Evolutionary conservation across 2,797 vertebrate species (phyloP), one percentile per base, ranked within the genome.

Genomic region (Serranus cabrilla): DNA sequence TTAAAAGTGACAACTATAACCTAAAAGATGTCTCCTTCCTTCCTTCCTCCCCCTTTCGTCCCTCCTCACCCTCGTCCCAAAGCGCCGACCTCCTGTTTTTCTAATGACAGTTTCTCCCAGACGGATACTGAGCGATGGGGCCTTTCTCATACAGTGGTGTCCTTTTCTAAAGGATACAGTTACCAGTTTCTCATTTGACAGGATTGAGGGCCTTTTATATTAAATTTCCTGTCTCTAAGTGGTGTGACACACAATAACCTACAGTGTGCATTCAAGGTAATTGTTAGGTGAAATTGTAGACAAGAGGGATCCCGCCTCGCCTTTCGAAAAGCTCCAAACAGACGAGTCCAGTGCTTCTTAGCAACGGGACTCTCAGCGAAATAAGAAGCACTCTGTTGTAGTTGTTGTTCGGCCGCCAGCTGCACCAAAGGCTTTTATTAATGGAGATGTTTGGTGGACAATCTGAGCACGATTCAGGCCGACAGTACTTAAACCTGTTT

Each of bases 261-360:
- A 50, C 81, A 74, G 59, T 75, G 57, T 59, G 73, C 84, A 60
- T 87, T 87, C 76, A 82, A 43, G 67, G 64, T 76, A 39, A 88
- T 82, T 89, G 87, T 90, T 81, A 65, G 65, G 80, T 85, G 90
- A 82, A 89, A 90, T 71, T 73, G 76, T 83, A 89, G 84, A 89
- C 75, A 47, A 78, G 76, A 76, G 57, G 34, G 71, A 78, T 71
- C 66, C 68, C n/a, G 39, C 68, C 71, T 76, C 21, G 56, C 68
- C 54, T 81, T 81, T 82, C 42, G 2, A 62, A 57, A 74, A 52
- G 60, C 80, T 61, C 76, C 40, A 67, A 76, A 69, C 56, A 58
- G 80, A 66, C n/a, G 68, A 75, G 78, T 74, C 80, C 56, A 56
- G 52, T n/a, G 52, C 80, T 68, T 79, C 78, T 88, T 83, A 82